These are phyloP conservation scores for Chelmon rostratus DNA, from an alignment of 2,797 vertebrate genomes.

Conservation along the genomic window DNA sequence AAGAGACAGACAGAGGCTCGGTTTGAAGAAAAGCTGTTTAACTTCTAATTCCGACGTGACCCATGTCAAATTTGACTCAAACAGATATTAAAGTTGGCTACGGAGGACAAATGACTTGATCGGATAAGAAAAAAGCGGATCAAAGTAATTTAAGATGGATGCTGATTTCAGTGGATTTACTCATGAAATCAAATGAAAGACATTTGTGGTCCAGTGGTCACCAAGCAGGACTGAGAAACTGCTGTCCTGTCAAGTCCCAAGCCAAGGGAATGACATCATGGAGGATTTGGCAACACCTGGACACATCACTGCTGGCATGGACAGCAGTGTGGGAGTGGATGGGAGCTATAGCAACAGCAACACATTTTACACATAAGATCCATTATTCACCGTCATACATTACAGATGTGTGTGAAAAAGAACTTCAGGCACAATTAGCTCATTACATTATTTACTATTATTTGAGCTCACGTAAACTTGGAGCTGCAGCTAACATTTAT, in stretches of 20 bases:
- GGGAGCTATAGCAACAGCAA: slow-evolving; percentile 11
- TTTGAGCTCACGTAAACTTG: neutral
- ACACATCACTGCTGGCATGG: slow-evolving; percentile 26
- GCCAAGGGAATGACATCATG: slow-evolving; percentile 55
- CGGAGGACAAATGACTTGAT: slow-evolving; percentile 29
- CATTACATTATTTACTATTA: neutral
- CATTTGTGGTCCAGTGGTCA: neutral
- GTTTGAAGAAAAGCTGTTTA: slow-evolving; percentile 23
- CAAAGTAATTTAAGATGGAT: slow-evolving; percentile 27
- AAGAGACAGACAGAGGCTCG: neutral
- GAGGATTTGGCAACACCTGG: slow-evolving; percentile 66
- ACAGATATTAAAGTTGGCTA: slow-evolving; percentile 24
- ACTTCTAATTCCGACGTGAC: slow-evolving; percentile 28
- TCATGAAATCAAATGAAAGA: slow-evolving; percentile 35
- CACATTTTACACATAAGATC: slow-evolving; percentile 27
- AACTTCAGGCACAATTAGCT: slow-evolving; percentile 7
- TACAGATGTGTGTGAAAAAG: slow-evolving; percentile 28
- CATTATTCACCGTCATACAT: slow-evolving; percentile 28
- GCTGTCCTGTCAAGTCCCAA: slow-evolving; percentile 20
- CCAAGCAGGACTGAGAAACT: slow-evolving; percentile 16
- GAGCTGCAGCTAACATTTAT: neutral
- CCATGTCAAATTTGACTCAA: slow-evolving; percentile 33
- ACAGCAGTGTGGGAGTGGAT: slow-evolving; percentile 3
- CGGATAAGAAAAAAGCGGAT: slow-evolving; percentile 31
- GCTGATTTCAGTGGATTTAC: slow-evolving; percentile 39